Conservation (phyloP, 2,113 vertebrate species). For the Python bivittatus region DNA sequence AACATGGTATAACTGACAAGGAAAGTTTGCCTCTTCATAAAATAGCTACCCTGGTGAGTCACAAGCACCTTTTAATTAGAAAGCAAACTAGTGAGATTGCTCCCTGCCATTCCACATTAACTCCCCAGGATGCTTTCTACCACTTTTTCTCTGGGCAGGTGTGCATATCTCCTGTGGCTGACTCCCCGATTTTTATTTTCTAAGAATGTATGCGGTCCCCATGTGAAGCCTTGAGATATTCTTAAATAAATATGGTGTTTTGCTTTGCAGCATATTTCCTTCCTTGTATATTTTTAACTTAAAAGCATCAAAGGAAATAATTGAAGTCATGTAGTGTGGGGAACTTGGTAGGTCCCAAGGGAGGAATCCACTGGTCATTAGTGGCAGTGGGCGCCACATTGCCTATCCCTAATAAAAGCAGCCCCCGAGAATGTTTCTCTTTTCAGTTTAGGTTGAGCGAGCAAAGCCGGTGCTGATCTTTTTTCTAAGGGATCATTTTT, state of each 20-base stretch:
- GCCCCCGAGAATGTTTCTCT: neutral
- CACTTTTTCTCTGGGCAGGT: neutral
- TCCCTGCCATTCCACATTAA: neutral
- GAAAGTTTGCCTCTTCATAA: neutral
- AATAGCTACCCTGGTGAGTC: neutral
- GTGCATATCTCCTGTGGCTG: neutral
- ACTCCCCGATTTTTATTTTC: neutral
- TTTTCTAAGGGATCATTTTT: slow-evolving; percentile 44
- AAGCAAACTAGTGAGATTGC: neutral
- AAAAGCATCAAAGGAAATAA: neutral
- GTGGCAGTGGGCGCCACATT: neutral
- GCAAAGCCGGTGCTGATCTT: slow-evolving; percentile 25
- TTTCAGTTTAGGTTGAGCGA: slow-evolving; percentile 12
- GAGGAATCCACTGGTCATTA: neutral
- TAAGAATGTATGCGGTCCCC: neutral
- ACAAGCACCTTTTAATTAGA: neutral
- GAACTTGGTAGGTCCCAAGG: neutral
- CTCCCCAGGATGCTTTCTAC: neutral
- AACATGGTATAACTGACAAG: neutral
- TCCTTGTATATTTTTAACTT: neutral
- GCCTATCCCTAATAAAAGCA: neutral
- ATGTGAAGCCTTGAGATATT: neutral
- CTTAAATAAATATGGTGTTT: neutral
- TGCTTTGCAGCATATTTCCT: neutral
- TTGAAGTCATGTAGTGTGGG: neutral